phyloP scores from a whole-genome alignment of 64 coral and sea anemone species.

The Stichodactyla mertensii region DNA sequence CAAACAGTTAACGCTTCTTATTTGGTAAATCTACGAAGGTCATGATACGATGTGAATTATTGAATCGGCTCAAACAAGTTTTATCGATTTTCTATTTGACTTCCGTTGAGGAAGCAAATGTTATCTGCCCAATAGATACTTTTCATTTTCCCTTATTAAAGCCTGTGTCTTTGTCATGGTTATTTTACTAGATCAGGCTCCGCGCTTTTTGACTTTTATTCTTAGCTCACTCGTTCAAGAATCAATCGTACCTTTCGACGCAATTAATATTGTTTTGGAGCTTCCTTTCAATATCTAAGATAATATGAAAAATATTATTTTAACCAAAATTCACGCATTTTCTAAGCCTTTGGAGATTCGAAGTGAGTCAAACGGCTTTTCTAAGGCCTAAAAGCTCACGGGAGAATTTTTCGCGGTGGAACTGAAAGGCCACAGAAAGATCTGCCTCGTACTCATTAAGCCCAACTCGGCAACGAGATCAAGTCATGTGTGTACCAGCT shows the following conservation, averaged over 20 bases:
- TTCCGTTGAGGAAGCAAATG: neutral
- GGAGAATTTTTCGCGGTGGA: neutral
- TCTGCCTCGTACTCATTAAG: neutral
- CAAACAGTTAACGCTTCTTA: neutral
- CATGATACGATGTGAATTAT: neutral
- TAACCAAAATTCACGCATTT: no score
- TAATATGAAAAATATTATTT: no score
- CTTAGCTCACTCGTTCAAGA: no score
- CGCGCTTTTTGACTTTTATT: no score
- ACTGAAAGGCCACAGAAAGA: neutral
- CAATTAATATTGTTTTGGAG: no score
- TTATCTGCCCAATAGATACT: neutral
- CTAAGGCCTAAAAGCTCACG: neutral
- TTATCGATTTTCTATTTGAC: slow-evolving; percentile 13
- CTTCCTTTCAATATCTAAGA: no score
- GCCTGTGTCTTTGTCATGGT: neutral
- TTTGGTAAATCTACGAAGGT: neutral
- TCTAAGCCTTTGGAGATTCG: no score
- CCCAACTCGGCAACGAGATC: slow-evolving; percentile 5
- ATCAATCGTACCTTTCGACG: no score
- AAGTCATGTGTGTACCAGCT: neutral
- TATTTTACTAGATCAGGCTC: neutral
- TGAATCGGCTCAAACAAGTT: neutral
- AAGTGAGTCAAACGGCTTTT: no score
- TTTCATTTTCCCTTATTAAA: neutral